Evolutionary conservation across 1,140 invertebrate species (phyloP), one percentile per base, ranked within the genome.

Genomic region (Scaptomyza graminum): DNA sequence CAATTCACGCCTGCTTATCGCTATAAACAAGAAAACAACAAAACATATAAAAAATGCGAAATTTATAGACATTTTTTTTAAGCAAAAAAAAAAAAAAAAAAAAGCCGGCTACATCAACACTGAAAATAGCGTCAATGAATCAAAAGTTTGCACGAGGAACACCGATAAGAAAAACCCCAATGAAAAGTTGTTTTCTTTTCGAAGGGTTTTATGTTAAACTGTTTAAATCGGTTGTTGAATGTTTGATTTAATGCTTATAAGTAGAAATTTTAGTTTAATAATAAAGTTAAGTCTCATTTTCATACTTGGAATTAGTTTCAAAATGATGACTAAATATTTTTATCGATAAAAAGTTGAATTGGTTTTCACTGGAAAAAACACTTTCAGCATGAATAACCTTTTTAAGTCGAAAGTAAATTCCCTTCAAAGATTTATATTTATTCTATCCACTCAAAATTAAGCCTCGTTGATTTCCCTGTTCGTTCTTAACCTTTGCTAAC

Each of bases 121-220:
- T 84, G 64, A 63, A 84, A 84, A 84, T 85, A 85, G 82, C 75
- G 59, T 73, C 47, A 61, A 49, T 84, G 80, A 84, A 56, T 84
- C 80, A 84, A 76, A 60, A 44, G 6, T 62, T 25, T 15, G 25
- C n/a, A 37, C 18, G 18, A 22, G 18, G 4, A 22, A 22, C 18
- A 22, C 22, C 73, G 80, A 83, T 85, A 84, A 73, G 66, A 18
- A 12, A 49, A 55, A 15, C 16, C 15, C 22, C 11, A 34, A 31
- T 31, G 7, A 31, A 31, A 31, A 31, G 7, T 31, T 7, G 28
- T 0, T 31, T 31, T 6, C 28, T 22, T 22, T 22, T n/a, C n/a
- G n/a, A n/a, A n/a, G n/a, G 1, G 18, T 22, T 22, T 22, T 22
- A 2, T 22, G 18, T 22, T 22, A n/a, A n/a, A n/a, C n/a, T n/a